Percentiles rank a stretch among this genome's conserved stretches.
Conservation (phyloP, 37 sponge, comb jelly and placozoan species). For the Bolinopsis microptera region DNA sequence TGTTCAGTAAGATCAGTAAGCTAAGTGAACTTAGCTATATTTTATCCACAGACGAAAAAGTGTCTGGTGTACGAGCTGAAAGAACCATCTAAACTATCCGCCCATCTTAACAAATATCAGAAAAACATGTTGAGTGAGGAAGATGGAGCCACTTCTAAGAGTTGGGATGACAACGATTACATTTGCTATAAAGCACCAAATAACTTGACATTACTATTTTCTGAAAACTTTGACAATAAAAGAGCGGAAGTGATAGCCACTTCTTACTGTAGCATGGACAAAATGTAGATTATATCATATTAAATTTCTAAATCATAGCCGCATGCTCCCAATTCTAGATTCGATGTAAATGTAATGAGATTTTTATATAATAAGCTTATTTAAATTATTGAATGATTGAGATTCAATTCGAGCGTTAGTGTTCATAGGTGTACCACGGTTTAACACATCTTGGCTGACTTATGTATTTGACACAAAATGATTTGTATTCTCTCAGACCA, state of each 20-base stretch:
- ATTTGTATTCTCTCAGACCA: not conserved
- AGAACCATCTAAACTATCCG: not conserved
- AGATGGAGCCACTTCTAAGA: not conserved
- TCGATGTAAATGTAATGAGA: not conserved
- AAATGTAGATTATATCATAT: constrained; percentile 2
- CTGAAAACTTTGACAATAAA: not conserved
- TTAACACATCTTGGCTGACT: not conserved
- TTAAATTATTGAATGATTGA: not conserved
- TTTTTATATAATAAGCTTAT: not conserved
- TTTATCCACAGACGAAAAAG: constrained; percentile 56
- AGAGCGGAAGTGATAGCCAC: constrained; percentile 57
- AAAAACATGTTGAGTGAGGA: not conserved
- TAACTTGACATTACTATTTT: constrained; percentile 32
- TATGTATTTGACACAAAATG: not conserved
- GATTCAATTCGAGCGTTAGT: not conserved
- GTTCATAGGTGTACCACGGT: too few species aligned
- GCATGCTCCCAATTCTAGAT: too few species aligned
- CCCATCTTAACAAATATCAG: constrained; percentile 55
- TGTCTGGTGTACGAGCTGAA: constrained; percentile 20
- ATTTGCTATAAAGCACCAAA: constrained; percentile 52
- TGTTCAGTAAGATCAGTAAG: too few species aligned
- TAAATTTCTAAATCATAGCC: not conserved
- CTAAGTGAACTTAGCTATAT: too few species aligned
- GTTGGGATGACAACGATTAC: not conserved
- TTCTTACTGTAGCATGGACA: constrained; percentile 33